These are phyloP conservation scores for Lasioglossum marginatum DNA, from an alignment of 2,888 invertebrate genomes.

Conservation along the genomic window DNA sequence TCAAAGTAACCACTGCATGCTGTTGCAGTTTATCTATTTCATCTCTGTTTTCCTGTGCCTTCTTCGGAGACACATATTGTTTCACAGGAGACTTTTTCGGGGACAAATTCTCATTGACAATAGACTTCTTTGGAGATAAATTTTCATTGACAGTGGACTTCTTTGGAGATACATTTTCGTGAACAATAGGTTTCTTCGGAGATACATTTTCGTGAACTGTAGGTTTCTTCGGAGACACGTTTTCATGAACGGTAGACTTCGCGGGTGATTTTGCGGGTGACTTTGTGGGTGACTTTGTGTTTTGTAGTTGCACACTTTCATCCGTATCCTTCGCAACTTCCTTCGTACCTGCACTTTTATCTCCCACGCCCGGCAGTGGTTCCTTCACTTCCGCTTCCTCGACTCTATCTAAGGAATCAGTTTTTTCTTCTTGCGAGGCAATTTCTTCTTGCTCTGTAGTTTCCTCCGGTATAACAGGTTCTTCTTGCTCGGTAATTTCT, in stretches of 20 bases:
- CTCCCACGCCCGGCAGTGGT: not conserved
- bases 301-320: slow-evolving; percentile 28
- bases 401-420: slow-evolving; percentile 19
- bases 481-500: slow-evolving; percentile 6
- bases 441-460: not conserved
- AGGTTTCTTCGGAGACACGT: slow-evolving; percentile 4
- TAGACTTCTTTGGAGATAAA: not conserved
- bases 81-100: not conserved
- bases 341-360: slow-evolving; percentile 27
- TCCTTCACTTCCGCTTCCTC: slow-evolving; percentile 42
- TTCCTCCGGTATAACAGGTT: slow-evolving; percentile 8
- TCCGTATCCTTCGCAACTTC: slow-evolving; percentile 18
- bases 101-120: not conserved
- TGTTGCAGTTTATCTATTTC: slow-evolving; percentile 1
- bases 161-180: not conserved
- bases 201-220: not conserved
- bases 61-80: not conserved
- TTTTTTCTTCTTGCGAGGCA: not conserved
- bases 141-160: not conserved
- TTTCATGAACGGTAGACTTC: slow-evolving; percentile 24
- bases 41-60: slow-evolving; percentile 13
- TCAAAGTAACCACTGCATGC: not conserved
- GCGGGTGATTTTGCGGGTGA: not conserved
- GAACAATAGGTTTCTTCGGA: not conserved
- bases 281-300: slow-evolving; percentile 42